Base-by-base conservation (phyloP, 1,140 invertebrate genomes). In the Lepidostoma basale region DNA sequence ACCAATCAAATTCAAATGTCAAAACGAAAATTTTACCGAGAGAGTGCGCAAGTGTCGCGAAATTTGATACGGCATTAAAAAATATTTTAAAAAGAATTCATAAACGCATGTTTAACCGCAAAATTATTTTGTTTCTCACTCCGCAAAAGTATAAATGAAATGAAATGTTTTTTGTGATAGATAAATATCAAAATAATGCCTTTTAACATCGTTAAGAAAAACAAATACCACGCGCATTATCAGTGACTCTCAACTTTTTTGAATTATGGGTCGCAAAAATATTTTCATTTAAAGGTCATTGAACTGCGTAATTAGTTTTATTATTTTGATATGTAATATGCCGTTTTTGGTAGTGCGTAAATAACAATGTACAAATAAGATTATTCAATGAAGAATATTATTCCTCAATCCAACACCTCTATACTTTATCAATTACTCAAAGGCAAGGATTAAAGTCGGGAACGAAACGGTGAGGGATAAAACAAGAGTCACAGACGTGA, bases 1-100 rank as follows among this genome's bases (percentile, higher is more conserved):
- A 18, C 64, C 64, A 66, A 66, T 66, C 49, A 36, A 16, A 66
- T 66, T 66, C 54, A 59, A 66, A 66, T 66, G 16, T 45, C 16
- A 44, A 12, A 23, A n/a, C 44, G 45, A 9, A 40, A 12, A 22
- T 65, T 52, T 30, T 65, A 52, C 22, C 62, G 18, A 14, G 18
- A 65, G 62, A 47, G 26, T 8, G 26, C 30, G 36, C 54, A 4
- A 14, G 1, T 16, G 20, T 54, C 26, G 9, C 20, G 62, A 49
- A 63, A 63, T 49, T 22, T 63, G 62, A 63, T 63, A 63, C 26
- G 36, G n/a, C 26, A 28, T 54, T 54, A 25, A 54, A 54, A 54
- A 30, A 30, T 54, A 10, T 23, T 20, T 47, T 47, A 40, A n/a
- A n/a, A n/a, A n/a, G n/a, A n/a, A n/a, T n/a, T n/a, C n/a, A n/a